Evolutionary conservation across 2,797 vertebrate genomes (phyloP).

Genomic region (Psittacula echo): DNA sequence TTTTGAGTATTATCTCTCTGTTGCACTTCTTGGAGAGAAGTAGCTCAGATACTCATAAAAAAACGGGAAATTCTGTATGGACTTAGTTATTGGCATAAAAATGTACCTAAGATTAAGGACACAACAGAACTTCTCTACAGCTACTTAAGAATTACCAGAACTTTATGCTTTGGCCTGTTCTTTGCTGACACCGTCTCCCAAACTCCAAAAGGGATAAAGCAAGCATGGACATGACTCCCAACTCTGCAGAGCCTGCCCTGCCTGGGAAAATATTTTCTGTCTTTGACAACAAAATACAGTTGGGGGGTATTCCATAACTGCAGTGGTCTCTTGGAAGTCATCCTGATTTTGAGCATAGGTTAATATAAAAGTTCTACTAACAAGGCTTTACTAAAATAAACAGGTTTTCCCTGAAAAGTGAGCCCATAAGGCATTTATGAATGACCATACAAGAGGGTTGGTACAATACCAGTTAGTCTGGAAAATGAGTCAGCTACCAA

Average conservation of each 20-base stretch:
- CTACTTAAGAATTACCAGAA: background rate
- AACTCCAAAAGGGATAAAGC: background rate
- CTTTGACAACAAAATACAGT: background rate
- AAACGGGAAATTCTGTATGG: background rate
- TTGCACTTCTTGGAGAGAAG: background rate
- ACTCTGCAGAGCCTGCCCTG: background rate
- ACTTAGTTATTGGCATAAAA: background rate
- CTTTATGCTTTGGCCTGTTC: background rate
- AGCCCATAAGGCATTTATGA: background rate
- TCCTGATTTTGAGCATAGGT: background rate
- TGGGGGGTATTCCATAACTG: background rate
- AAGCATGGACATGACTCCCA: background rate
- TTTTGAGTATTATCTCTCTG: background rate
- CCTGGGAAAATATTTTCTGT: background rate
- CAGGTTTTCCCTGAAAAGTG: background rate
- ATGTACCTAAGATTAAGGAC: background rate
- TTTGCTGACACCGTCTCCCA: background rate
- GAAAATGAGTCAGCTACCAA: background rate
- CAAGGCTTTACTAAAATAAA: background rate
- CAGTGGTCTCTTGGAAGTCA: background rate
- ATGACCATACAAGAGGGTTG: background rate
- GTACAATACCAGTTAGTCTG: background rate
- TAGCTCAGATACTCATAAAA: background rate
- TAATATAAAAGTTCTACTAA: background rate
- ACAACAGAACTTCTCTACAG: background rate